Conservation (phyloP, 2,888 invertebrate genomes). For the Mactromeris polynyma region DNA sequence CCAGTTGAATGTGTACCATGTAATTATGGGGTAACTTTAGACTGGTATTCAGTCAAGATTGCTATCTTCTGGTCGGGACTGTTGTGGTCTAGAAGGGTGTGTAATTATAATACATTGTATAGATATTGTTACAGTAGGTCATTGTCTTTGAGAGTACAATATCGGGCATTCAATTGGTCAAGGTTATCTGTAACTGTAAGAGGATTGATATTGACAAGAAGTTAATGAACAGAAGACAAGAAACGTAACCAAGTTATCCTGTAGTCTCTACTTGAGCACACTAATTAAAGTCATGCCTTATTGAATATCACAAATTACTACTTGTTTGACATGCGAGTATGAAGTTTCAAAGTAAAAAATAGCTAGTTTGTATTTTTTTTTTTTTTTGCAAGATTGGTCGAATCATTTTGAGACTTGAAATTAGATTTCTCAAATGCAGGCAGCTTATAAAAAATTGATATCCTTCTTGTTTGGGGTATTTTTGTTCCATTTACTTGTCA, state of each 20-base stretch:
- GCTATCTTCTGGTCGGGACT: slow-evolving; percentile 6
- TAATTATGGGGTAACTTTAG: slow-evolving; percentile 33
- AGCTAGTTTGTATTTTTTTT: neutral
- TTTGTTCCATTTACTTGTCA: neutral
- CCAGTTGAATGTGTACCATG: slow-evolving; percentile 19
- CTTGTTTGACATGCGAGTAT: neutral
- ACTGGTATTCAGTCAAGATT: neutral
- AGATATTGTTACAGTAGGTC: neutral
- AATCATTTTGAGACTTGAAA: neutral
- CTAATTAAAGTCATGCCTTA: neutral
- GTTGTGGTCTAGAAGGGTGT: neutral
- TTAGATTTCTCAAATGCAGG: neutral
- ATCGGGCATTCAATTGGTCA: neutral
- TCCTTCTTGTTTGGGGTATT: neutral
- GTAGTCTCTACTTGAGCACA: neutral
- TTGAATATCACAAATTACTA: neutral
- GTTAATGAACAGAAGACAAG: neutral
- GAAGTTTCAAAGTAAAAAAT: neutral
- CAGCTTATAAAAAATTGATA: neutral
- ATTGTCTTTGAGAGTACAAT: neutral
- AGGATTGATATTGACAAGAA: neutral
- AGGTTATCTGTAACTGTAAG: neutral
- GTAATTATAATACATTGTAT: neutral
- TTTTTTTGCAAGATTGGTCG: neutral
- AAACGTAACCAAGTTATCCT: neutral